These are phyloP conservation scores for Danio aesculapii DNA, from an alignment of 2,797 vertebrate genomes.

Conservation along the genomic window DNA sequence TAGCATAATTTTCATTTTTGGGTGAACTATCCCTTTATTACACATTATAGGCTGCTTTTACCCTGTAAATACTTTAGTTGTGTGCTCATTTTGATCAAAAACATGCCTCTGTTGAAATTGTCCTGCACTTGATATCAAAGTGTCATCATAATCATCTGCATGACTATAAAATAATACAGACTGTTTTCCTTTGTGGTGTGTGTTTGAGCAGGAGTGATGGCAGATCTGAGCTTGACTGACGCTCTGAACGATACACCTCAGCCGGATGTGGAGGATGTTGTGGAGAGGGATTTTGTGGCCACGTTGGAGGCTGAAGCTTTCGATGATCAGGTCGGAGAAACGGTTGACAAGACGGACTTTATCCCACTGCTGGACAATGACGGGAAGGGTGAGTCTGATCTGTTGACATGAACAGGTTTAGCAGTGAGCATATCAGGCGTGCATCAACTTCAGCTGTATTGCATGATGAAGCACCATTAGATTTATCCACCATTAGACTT, in stretches of 20 bases:
- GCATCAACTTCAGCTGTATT: not conserved
- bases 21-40: no score
- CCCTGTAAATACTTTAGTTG: no score
- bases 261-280: constrained; percentile 77
- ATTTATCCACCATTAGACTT: not conserved
- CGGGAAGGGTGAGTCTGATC: constrained; percentile 55
- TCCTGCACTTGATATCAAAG: no score
- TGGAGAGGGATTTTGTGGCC: constrained; percentile 91
- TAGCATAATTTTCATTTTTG: no score
- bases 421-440: not conserved
- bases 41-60: no score
- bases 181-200: not conserved
- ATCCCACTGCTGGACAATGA: constrained; percentile 90
- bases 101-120: no score
- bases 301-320: constrained; percentile 89
- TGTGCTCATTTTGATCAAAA: no score
- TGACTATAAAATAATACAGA: no score
- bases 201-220: constrained; percentile 73
- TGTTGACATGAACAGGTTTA: not conserved
- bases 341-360: constrained; percentile 89
- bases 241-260: constrained; percentile 87
- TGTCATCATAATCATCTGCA: no score
- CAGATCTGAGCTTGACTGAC: constrained; percentile 92
- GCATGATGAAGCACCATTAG: not conserved
- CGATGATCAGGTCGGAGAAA: constrained; percentile 92